Evolutionary conservation across 2,888 invertebrate genomes (phyloP).

Genomic region (Cryptus armator): DNA sequence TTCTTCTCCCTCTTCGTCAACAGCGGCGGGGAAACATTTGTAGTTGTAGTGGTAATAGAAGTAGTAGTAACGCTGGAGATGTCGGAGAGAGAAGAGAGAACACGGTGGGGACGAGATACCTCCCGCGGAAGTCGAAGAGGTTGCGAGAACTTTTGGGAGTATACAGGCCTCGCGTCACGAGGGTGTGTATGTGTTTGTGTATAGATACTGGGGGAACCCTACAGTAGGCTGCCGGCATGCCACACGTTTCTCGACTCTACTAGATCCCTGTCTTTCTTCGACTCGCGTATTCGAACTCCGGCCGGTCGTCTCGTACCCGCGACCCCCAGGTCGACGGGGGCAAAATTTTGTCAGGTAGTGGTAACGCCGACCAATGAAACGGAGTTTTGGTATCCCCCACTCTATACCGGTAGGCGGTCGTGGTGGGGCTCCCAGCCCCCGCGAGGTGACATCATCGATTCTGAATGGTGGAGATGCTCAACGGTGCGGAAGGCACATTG

Average conservation of each 20-base stretch:
- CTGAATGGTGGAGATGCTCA: constrained; percentile 85
- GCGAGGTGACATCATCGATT: constrained; percentile 84
- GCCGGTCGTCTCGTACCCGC: constrained; percentile 59
- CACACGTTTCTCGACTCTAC: constrained; percentile 40
- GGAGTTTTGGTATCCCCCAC: constrained; percentile 56
- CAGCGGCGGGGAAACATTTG: constrained; percentile 59
- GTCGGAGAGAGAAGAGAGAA: neutral
- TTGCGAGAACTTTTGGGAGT: constrained; percentile 31
- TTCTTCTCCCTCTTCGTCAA: constrained; percentile 74
- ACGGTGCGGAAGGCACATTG: constrained; percentile 84
- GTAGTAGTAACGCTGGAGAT: constrained; percentile 12
- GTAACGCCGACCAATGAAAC: constrained; percentile 76
- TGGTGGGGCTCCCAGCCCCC: constrained; percentile 77
- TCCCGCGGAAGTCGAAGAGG: constrained; percentile 46
- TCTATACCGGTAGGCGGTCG: constrained; percentile 7
- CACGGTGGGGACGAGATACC: constrained; percentile 10
- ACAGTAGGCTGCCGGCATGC: constrained; percentile 8
- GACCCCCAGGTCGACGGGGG: constrained; percentile 64
- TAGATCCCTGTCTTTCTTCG: constrained; percentile 7
- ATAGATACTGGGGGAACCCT: neutral
- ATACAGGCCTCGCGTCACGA: neutral
- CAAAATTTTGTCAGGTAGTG: constrained; percentile 64
- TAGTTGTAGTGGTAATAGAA: constrained; percentile 1
- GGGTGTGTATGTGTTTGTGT: neutral
- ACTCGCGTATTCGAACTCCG: constrained; percentile 67